These are phyloP conservation scores for Trialeurodes vaporariorum DNA, from an alignment of 1,140 invertebrate species.

Conservation along the genomic window DNA sequence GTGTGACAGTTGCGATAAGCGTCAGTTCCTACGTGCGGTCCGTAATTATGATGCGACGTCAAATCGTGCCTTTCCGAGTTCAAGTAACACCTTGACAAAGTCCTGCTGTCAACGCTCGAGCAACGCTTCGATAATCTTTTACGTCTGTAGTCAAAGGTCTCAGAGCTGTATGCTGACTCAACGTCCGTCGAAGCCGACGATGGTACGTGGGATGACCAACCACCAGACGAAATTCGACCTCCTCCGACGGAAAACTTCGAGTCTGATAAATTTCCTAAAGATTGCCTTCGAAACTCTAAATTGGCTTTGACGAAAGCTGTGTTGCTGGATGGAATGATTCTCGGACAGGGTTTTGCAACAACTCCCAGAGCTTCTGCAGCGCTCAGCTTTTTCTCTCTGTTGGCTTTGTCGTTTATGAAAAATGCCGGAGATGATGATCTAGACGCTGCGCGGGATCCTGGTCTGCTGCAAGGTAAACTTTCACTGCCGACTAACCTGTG, in stretches of 20 bases:
- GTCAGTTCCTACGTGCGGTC: conserved; percentile 15
- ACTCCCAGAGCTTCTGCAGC: conserved; percentile 28
- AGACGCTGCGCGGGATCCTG: conserved; percentile 20
- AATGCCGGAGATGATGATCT: conserved; percentile 23
- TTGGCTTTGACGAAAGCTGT: conserved; percentile 17
- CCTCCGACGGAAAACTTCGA: too few relatives aligned
- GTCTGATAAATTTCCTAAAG: conserved; percentile 26
- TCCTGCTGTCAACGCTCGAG: conserved; percentile 16
- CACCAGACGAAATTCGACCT: conserved; percentile 34
- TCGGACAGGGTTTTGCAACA: conserved; percentile 27
- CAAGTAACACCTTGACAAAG: conserved; percentile 8
- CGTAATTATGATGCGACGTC: not conserved
- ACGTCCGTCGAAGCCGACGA: conserved; percentile 17
- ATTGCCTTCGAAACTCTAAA: conserved; percentile 24
- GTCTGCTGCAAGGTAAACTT: conserved; percentile 21
- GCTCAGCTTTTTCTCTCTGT: conserved; percentile 22
- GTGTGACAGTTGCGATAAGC: conserved; percentile 11
- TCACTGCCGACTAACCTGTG: conserved; percentile 16
- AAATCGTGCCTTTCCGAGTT: conserved; percentile 9
- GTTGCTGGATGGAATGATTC: conserved; percentile 17
- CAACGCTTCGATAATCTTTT: conserved; percentile 20
- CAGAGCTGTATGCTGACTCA: conserved; percentile 13
- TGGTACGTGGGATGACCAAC: conserved; percentile 44
- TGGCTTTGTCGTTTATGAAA: conserved; percentile 9
- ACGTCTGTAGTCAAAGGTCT: conserved; percentile 14